These are phyloP conservation scores for Eulimnadia texana DNA, from an alignment of 1,140 invertebrate species.

Conservation along the genomic window DNA sequence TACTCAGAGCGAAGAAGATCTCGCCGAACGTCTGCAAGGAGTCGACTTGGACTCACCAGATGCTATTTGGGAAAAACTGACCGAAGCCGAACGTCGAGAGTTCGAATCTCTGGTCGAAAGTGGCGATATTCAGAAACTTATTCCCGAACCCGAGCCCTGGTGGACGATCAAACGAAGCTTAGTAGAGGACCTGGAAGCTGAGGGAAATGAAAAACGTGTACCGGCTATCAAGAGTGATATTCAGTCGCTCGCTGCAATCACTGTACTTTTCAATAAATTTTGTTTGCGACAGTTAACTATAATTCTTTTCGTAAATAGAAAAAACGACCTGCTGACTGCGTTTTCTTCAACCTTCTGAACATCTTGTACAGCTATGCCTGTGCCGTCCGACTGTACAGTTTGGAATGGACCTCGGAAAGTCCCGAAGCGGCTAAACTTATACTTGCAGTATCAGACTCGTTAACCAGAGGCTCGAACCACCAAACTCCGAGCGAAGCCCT, in stretches of 20 bases:
- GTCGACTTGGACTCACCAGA: slow-evolving; percentile 56
- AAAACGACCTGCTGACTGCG: not conserved
- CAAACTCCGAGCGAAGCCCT: not conserved
- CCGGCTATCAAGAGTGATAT: not conserved
- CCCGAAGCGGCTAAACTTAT: not conserved
- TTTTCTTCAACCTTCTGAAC: slow-evolving; percentile 1
- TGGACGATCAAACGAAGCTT: slow-evolving; percentile 33
- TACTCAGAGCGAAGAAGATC: slow-evolving; percentile 37
- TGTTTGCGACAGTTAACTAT: no score
- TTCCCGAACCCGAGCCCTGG: slow-evolving; percentile 56
- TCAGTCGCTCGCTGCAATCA: no score
- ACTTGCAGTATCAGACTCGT: not conserved
- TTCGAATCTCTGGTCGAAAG: slow-evolving; percentile 47
- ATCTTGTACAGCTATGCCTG: not conserved
- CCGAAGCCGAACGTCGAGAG: slow-evolving; percentile 47
- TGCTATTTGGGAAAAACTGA: slow-evolving; percentile 49
- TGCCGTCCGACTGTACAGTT: not conserved
- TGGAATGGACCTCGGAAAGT: not conserved
- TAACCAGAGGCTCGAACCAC: not conserved
- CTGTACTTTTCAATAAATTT: no score
- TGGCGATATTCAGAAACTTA: slow-evolving; percentile 42
- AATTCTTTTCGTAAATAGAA: not conserved
- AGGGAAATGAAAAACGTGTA: not conserved
- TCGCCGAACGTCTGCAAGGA: slow-evolving; percentile 41
- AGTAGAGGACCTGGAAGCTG: not conserved